Evolutionary conservation across 2,888 invertebrate species (phyloP).

Genomic region (Mongoloraphidia duomilia): DNA sequence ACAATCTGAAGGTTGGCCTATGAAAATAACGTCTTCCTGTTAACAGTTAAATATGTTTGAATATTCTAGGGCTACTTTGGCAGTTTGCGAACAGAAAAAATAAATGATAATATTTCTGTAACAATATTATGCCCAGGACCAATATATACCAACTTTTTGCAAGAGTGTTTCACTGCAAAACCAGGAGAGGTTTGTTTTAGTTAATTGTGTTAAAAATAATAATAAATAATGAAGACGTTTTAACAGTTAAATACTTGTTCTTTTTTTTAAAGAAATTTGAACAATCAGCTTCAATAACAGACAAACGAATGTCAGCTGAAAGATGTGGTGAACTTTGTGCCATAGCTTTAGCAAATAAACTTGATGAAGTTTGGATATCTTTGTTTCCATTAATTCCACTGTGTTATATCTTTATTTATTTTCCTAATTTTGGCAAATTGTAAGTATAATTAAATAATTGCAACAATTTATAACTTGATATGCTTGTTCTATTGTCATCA

Average conservation of each 20-base stretch:
- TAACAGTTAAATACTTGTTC: slow-evolving; percentile 15
- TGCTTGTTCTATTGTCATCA: background rate
- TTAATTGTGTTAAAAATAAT: slow-evolving; percentile 2
- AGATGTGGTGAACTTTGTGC: slow-evolving; percentile 44
- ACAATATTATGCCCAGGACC: slow-evolving; percentile 67
- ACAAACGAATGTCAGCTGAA: slow-evolving; percentile 37
- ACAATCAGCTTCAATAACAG: slow-evolving; percentile 24
- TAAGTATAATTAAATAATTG: slow-evolving; percentile 24
- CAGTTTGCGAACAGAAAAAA: slow-evolving; percentile 43
- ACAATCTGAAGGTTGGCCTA: too few species aligned
- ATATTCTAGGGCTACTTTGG: slow-evolving; percentile 54
- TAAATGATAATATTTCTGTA: slow-evolving; percentile 41
- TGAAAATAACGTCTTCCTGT: too few species aligned
- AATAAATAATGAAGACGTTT: slow-evolving; percentile 10
- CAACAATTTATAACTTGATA: slow-evolving; percentile 2
- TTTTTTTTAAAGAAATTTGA: slow-evolving; percentile 8
- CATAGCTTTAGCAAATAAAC: slow-evolving; percentile 41
- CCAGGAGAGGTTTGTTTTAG: slow-evolving; percentile 35
- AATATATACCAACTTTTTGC: slow-evolving; percentile 51
- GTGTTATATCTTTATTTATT: slow-evolving; percentile 43
- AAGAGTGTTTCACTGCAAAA: slow-evolving; percentile 51
- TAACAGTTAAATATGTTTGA: slow-evolving; percentile 2
- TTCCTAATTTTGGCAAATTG: slow-evolving; percentile 34
- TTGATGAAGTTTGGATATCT: slow-evolving; percentile 55
- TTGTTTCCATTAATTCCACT: slow-evolving; percentile 44